Conservation (phyloP, 2,888 invertebrate genomes). For the Caenorhabditis afra region DNA sequence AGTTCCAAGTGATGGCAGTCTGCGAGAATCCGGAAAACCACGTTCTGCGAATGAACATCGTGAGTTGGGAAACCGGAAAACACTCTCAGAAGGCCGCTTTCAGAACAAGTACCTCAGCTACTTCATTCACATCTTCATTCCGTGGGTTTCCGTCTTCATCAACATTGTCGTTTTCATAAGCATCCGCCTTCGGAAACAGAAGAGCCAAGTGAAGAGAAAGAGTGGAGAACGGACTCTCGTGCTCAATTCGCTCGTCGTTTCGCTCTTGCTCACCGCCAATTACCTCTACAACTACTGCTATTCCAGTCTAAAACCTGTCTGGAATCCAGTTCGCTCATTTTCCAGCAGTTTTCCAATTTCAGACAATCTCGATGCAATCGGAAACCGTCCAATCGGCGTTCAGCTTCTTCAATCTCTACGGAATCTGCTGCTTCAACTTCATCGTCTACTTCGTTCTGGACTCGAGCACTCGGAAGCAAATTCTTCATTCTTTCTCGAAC, state of each 20-base stretch:
- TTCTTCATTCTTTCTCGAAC: neutral
- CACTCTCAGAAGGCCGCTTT: neutral
- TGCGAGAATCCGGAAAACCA: conserved; percentile 30
- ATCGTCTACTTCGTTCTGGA: conserved; percentile 37
- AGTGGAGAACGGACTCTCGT: conserved; percentile 22
- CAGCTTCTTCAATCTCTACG: conserved; percentile 41
- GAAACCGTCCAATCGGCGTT: conserved; percentile 25
- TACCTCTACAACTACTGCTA: conserved; percentile 26
- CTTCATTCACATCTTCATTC: conserved; percentile 31
- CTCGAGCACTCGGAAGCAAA: conserved; percentile 9
- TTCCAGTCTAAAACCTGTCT: neutral
- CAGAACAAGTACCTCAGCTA: conserved; percentile 26
- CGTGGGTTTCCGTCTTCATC: conserved; percentile 24
- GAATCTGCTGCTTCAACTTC: conserved; percentile 39
- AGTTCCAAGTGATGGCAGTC: conserved; percentile 37
- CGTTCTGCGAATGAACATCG: conserved; percentile 13
- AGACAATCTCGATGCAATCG: conserved; percentile 24
- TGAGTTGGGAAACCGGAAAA: neutral
- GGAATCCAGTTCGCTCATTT: neutral
- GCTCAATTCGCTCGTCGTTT: conserved; percentile 29
- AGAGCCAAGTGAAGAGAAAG: conserved; percentile 8
- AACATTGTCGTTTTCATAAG: conserved; percentile 16
- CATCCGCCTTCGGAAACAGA: conserved; percentile 19
- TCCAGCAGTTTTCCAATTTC: neutral
- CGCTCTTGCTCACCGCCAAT: conserved; percentile 27